Evolutionary conservation across 23 tunicate species (phyloP).

Genomic region (Clavelina lepadiformis): DNA sequence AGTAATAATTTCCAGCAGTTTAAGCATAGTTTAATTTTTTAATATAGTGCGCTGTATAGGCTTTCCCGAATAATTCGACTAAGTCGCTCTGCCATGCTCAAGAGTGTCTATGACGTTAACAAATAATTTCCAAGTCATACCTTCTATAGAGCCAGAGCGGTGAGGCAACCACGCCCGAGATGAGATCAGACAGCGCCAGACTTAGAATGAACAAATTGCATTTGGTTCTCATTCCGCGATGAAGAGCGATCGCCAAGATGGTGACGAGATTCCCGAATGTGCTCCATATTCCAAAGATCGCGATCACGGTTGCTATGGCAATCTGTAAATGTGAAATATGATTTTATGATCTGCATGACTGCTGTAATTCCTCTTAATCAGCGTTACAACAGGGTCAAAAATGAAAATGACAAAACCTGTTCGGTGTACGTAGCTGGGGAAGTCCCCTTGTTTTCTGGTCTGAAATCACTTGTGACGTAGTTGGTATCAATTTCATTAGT

Average conservation of each 20-base stretch:
- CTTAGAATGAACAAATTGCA: conserved; percentile 56
- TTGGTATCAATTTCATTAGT: too few species aligned
- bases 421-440: too few species aligned
- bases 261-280: conserved; percentile 39
- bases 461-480: too few species aligned
- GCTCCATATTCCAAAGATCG: conserved; percentile 36
- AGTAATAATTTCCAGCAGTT: too few species aligned
- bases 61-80: neutral
- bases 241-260: conserved; percentile 25
- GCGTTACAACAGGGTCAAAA: too few species aligned
- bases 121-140: conserved; percentile 9
- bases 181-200: conserved; percentile 39
- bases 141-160: conserved; percentile 55
- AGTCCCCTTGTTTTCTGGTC: too few species aligned
- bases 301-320: conserved; percentile 17
- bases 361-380: too few species aligned
- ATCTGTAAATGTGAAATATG: too few species aligned
- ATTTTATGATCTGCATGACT: too few species aligned
- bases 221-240: conserved; percentile 19
- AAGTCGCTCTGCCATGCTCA: neutral
- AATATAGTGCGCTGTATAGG: too few species aligned
- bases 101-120: neutral
- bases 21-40: too few species aligned
- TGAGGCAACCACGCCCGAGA: conserved; percentile 44
- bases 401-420: too few species aligned